Evolutionary conservation across 2,113 vertebrate species (phyloP).

Genomic region (Spermophilus dauricus): DNA sequence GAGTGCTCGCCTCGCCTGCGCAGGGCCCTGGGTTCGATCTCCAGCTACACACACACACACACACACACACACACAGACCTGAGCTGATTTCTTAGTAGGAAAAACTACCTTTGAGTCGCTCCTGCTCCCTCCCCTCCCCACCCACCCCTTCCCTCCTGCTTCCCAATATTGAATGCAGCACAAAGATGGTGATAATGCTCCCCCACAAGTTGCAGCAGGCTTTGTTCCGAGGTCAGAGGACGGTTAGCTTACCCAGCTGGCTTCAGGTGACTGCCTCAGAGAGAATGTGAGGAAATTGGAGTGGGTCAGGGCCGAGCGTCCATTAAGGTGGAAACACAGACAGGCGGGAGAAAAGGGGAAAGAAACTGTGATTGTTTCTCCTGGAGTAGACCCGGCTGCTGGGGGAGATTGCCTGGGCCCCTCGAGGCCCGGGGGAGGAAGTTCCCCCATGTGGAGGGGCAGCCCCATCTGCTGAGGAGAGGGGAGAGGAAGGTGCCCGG

Average conservation of each 20-base stretch:
- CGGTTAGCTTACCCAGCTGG: background rate
- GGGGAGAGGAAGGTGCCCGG: background rate
- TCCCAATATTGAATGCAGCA: background rate
- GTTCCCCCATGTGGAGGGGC: rapidly evolving
- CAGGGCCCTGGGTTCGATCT: no score
- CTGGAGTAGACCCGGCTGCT: background rate
- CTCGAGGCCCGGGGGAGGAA: background rate
- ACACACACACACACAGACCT: background rate
- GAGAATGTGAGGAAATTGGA: background rate
- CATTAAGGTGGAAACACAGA: background rate
- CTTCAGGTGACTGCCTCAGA: background rate
- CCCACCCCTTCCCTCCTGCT: background rate
- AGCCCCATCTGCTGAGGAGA: background rate
- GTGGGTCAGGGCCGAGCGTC: background rate
- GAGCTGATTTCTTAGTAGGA: constrained; percentile 23
- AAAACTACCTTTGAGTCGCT: background rate
- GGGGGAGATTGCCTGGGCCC: background rate
- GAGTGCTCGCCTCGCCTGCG: no score
- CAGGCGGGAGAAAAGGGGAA: background rate
- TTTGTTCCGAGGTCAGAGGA: background rate
- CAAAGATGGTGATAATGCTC: background rate
- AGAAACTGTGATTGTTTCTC: background rate
- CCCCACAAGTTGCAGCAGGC: background rate
- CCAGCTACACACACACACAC: no score
- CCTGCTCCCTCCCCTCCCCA: background rate